Percentiles rank a stretch among this genome's conserved stretches.
Conservation (phyloP, 1,140 invertebrate species). For the Tetramorium parvispinum region DNA sequence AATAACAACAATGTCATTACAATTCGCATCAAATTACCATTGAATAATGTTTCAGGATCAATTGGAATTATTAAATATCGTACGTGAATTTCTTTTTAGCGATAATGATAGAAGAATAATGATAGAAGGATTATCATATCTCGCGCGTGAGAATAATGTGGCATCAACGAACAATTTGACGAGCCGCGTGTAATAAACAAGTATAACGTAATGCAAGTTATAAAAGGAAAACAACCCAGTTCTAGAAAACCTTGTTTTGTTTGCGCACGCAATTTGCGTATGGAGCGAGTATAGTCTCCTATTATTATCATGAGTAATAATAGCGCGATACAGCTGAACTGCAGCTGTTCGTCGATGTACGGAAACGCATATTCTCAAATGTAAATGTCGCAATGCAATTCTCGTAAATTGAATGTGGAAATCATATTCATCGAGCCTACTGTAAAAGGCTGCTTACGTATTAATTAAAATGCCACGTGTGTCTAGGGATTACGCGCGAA, state of each 20-base stretch:
- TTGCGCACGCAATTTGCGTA: conserved; percentile 47
- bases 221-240: conserved; percentile 18
- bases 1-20: conserved; percentile 22
- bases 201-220: neutral
- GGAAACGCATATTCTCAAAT: conserved; percentile 38
- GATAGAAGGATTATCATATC: neutral
- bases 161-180: neutral
- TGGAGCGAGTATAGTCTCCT: conserved; percentile 38
- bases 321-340: conserved; percentile 53
- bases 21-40: conserved; percentile 32
- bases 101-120: neutral
- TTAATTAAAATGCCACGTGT: conserved; percentile 50
- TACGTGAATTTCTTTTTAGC: neutral
- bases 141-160: neutral
- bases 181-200: neutral
- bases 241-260: conserved; percentile 59
- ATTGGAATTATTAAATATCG: conserved; percentile 15
- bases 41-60: conserved; percentile 11
- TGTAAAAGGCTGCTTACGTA: conserved; percentile 16
- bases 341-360: conserved; percentile 50
- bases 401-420: conserved; percentile 12
- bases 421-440: neutral
- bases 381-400: conserved; percentile 28
- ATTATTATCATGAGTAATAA: conserved; percentile 60
- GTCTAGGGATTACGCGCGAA: neutral